These are phyloP conservation scores for Montifringilla adamsi DNA, from an alignment of 2,113 vertebrate species.

Conservation along the genomic window DNA sequence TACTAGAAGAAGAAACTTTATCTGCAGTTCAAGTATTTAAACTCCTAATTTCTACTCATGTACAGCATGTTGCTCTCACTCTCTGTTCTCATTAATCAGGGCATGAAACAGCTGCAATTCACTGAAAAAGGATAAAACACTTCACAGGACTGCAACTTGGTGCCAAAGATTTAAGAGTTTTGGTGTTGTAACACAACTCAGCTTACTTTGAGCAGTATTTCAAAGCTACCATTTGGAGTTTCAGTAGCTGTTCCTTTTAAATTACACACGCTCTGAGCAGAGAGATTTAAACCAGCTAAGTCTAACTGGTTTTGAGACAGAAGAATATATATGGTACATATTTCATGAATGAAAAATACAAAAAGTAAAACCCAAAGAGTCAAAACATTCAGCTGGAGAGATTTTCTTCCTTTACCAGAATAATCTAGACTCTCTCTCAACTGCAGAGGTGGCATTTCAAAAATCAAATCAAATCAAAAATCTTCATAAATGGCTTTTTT, in stretches of 20 bases:
- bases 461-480: neutral
- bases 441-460: neutral
- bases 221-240: neutral
- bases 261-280: neutral
- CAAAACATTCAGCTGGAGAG: neutral
- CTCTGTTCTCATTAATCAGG: constrained; percentile 1
- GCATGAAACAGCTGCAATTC: neutral
- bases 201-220: neutral
- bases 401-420: neutral
- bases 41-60: neutral
- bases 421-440: neutral
- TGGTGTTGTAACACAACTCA: neutral
- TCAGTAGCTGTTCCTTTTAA: neutral
- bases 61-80: neutral
- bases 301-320: neutral
- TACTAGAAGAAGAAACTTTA: neutral
- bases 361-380: neutral
- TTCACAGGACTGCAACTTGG: neutral
- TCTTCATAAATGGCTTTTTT: neutral
- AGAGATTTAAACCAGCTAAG: neutral
- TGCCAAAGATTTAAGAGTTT: neutral
- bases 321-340: neutral
- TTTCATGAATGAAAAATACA: neutral
- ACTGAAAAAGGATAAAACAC: neutral
- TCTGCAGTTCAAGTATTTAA: neutral